phyloP scores from a whole-genome alignment of 2,888 invertebrate species.

The Magallana nippona region DNA sequence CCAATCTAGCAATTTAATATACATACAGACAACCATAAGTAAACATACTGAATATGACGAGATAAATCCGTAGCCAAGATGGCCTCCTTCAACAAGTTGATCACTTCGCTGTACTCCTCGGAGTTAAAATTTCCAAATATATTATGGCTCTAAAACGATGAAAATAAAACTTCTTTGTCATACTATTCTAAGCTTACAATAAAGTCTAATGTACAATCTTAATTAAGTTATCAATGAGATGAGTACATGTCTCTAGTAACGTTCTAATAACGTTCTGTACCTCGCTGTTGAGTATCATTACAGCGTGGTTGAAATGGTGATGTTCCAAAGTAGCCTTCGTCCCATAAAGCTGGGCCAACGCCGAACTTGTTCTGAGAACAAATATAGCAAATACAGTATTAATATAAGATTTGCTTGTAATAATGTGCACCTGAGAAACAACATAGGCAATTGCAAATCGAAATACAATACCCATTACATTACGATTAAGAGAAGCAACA shows the following conservation, averaged over 20 bases:
- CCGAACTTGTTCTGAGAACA: conserved; percentile 81
- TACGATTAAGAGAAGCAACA: too few relatives aligned
- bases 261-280: too few relatives aligned
- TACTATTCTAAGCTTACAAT: neutral
- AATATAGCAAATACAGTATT: neutral
- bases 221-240: too few relatives aligned
- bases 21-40: too few relatives aligned
- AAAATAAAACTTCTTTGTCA: neutral
- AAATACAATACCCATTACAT: too few relatives aligned
- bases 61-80: conserved; percentile 83
- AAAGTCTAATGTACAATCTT: too few relatives aligned
- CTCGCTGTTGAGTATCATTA: conserved; percentile 81
- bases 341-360: conserved; percentile 82
- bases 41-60: conserved; percentile 81
- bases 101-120: conserved; percentile 81
- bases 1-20: too few relatives aligned
- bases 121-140: conserved; percentile 81
- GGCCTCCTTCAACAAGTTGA: conserved; percentile 82
- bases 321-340: conserved; percentile 79
- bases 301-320: conserved; percentile 79
- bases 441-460: too few relatives aligned
- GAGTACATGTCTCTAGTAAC: too few relatives aligned
- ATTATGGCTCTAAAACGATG: conserved; percentile 81
- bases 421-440: too few relatives aligned
- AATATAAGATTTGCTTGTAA: too few relatives aligned